Percentiles rank a stretch among this genome's conserved stretches.
These are phyloP conservation scores for Myiotriccus ornatus DNA, from an alignment of 2,797 vertebrate species.

Conservation along the genomic window DNA sequence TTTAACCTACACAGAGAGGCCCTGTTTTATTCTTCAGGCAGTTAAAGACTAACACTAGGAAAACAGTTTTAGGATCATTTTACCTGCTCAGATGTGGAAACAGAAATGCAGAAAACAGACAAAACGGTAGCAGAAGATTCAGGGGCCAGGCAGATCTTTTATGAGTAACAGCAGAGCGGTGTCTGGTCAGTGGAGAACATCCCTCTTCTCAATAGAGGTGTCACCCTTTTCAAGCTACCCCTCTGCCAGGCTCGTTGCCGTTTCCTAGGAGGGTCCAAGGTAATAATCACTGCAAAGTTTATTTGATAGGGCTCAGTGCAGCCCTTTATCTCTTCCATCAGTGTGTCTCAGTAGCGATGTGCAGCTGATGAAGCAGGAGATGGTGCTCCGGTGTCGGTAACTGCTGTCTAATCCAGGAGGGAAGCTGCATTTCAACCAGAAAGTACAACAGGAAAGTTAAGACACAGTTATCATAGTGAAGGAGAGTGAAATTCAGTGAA, in stretches of 20 bases:
- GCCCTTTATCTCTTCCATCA: neutral
- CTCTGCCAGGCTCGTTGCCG: neutral
- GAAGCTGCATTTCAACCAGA: neutral
- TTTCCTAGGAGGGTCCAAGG: neutral
- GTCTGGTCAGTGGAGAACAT: neutral
- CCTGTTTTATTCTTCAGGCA: neutral
- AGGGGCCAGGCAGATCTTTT: neutral
- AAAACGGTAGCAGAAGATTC: neutral
- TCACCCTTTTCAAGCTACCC: neutral
- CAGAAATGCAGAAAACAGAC: neutral
- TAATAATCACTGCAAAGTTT: neutral
- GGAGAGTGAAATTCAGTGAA: neutral
- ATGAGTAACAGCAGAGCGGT: neutral
- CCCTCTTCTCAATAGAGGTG: fast-evolving
- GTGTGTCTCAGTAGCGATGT: neutral
- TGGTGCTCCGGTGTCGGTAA: neutral
- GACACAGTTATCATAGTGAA: neutral
- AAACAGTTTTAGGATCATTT: neutral
- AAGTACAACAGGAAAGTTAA: neutral
- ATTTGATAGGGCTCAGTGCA: neutral
- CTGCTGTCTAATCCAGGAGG: neutral
- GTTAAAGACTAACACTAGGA: neutral
- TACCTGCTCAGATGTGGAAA: neutral
- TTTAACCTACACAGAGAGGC: neutral
- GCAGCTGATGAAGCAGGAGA: neutral